Conservation (phyloP, 2,888 invertebrate species). For the Chydorus sphaericus region DNA sequence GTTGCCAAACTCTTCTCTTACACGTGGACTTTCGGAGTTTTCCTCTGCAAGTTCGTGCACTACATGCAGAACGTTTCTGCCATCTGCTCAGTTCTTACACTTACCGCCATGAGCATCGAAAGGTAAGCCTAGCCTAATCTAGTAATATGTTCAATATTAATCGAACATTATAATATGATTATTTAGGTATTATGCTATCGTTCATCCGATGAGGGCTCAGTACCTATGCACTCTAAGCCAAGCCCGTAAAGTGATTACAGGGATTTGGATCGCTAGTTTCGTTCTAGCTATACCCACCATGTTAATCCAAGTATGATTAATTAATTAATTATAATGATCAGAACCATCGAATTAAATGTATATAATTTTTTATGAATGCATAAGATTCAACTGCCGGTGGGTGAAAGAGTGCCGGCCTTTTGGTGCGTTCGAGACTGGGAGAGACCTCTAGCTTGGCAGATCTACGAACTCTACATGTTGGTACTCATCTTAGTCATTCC, state of each 20-base stretch:
- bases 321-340: neutral
- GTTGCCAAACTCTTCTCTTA: constrained; percentile 49
- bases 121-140: constrained; percentile 35
- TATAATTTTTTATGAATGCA: constrained; percentile 9
- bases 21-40: constrained; percentile 49
- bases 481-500: constrained; percentile 45
- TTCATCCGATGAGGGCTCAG: constrained; percentile 51
- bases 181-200: constrained; percentile 47
- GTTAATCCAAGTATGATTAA: constrained; percentile 39
- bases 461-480: constrained; percentile 48
- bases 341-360: neutral
- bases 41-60: constrained; percentile 50
- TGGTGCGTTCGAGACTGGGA: constrained; percentile 45
- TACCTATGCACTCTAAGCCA: constrained; percentile 50
- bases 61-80: constrained; percentile 56
- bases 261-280: constrained; percentile 44
- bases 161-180: too few relatives aligned
- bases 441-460: constrained; percentile 32
- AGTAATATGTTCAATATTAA: neutral
- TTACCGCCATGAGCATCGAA: constrained; percentile 56
- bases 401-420: constrained; percentile 30
- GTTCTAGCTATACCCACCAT: constrained; percentile 44
- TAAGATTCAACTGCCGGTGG: constrained; percentile 34
- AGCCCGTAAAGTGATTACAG: constrained; percentile 42
- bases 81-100: constrained; percentile 52